phyloP scores from a whole-genome alignment of 2,113 vertebrate genomes.

The Rhea pennata region DNA sequence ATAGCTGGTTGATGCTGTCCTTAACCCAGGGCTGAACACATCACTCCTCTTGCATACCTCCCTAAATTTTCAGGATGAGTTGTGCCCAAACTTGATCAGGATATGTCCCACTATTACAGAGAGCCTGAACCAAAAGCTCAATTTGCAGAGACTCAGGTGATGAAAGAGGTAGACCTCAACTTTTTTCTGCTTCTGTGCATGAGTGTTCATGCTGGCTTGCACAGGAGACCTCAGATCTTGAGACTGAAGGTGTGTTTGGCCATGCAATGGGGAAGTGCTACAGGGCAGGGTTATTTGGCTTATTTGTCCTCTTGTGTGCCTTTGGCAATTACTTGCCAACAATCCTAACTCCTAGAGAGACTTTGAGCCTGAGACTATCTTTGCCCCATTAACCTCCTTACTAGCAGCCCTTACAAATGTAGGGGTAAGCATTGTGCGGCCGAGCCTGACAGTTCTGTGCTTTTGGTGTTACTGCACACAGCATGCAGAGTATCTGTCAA shows the following conservation, averaged over 20 bases:
- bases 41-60: background rate
- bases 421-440: background rate
- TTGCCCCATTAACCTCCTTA: rapidly evolving
- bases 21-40: background rate
- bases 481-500: background rate
- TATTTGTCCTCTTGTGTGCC: background rate
- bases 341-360: background rate
- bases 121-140: background rate
- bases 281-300: background rate
- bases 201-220: background rate
- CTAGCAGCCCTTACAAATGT: background rate
- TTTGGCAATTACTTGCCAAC: rapidly evolving
- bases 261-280: rapidly evolving
- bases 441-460: background rate
- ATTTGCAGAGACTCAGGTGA: background rate
- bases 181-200: background rate
- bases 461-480: background rate
- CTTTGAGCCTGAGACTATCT: background rate
- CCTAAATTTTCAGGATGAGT: background rate
- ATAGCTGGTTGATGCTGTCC: background rate
- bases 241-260: background rate
- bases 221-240: rapidly evolving
- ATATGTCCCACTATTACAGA: background rate
- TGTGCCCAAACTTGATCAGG: background rate
- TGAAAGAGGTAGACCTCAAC: background rate